phyloP scores from a whole-genome alignment of 2,888 invertebrate species.

The Drosophila algonquin region DNA sequence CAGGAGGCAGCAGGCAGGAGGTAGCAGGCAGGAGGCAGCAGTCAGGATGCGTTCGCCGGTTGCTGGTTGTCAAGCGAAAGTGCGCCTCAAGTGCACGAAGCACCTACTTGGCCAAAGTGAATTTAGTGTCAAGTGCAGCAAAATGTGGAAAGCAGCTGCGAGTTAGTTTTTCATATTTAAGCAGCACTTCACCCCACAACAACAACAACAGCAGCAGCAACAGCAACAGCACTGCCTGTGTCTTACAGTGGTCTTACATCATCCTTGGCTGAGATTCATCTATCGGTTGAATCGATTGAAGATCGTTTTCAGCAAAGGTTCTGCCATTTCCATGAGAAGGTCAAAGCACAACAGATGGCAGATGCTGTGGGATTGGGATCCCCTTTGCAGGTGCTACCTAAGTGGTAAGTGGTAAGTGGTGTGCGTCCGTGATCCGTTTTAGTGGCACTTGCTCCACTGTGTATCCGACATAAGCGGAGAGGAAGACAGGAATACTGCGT shows the following conservation, averaged over 20 bases:
- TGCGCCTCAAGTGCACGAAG: conserved; percentile 72
- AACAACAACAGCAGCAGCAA: conserved; percentile 29
- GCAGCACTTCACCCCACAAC: conserved; percentile 65
- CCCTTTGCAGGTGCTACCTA: no score
- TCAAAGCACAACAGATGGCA: no score
- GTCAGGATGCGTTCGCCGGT: conserved; percentile 19
- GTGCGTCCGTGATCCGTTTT: conserved; percentile 15
- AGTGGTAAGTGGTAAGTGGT: no score
- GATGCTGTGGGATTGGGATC: no score
- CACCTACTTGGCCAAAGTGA: conserved; percentile 79
- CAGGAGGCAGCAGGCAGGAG: neutral
- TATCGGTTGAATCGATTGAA: neutral
- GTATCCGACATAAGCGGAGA: neutral
- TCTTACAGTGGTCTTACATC: conserved; percentile 2
- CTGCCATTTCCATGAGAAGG: no score
- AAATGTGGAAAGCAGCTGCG: conserved; percentile 76
- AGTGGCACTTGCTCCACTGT: conserved; percentile 34
- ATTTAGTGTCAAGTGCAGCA: conserved; percentile 79
- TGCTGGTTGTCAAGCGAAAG: conserved; percentile 66
- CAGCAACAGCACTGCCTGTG: conserved; percentile 23
- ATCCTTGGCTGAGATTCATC: neutral
- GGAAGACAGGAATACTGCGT: conserved; percentile 12
- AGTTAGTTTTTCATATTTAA: conserved; percentile 80
- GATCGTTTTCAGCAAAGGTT: no score
- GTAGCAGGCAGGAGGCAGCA: neutral